Base-by-base conservation (phyloP, 30 jellyfish, hydroid and myxozoan genomes). In the Chironex yamaguchii region DNA sequence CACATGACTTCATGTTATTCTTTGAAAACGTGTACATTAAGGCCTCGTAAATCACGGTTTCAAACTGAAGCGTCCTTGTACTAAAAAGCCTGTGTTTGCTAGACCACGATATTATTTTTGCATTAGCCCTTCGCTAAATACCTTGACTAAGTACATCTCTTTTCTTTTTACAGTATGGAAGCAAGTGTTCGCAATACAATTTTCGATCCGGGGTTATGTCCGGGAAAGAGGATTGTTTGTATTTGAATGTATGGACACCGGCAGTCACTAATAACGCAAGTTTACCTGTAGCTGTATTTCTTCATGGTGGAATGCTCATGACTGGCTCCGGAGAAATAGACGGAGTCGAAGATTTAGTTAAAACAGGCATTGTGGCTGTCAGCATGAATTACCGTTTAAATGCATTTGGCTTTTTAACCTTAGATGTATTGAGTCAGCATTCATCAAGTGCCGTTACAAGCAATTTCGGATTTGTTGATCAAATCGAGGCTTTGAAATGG, bases 381-480 rank as follows among this genome's bases (percentile, higher is more conserved):
- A 63, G 90, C 67, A 63, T 90, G 82, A 90, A 76, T 74, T 90
- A 83, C 36, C 71, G 97, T 34, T 76, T 90, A 28, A 90, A 90
- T 90, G 96, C 93, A 14, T 90, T 90, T 77, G 97, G 97, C 0
- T 90, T 84, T 42, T 62, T 91, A 51, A 70, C 96, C 25, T 70
- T 90, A 30, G 86, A 84, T 62, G 96, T 33, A n/a, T 74, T 91
- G 22, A 84, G 94, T 30, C 34, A 21, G 35, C 22, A 66, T 20
- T 67, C 91, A 20, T 12, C 9, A 14, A 63, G 58, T 9, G 63
- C 62, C 24, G 69, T 96, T 1, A 82, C 93, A 14, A 96, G 96
- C 0, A 90, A 90, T 63, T 90, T 71, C 70, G 97, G 97, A 17
- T 85, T 90, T 24, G 73, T 90, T 96, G 97, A 90, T 72, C 97